A percentile compares a stretch with the other conserved stretches of the same genome.
These are phyloP conservation scores for Lycocerus yunnanus DNA, from an alignment of 2,888 invertebrate species.

Conservation along the genomic window DNA sequence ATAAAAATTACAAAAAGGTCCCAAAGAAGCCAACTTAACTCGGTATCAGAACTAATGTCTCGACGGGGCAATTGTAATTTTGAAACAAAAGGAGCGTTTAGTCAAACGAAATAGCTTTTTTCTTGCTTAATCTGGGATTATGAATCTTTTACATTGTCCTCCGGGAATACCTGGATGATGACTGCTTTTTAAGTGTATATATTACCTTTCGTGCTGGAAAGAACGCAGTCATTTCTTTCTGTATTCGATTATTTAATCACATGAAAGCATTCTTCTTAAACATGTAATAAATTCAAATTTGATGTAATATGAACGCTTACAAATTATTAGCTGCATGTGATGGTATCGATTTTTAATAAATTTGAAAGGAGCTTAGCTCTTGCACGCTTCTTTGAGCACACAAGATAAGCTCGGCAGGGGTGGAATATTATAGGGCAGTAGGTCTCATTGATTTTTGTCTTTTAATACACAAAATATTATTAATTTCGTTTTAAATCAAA, in stretches of 20 bases:
- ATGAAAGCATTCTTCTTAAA: constrained; percentile 29
- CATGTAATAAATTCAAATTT: constrained; percentile 31
- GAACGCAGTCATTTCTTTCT: constrained; percentile 22
- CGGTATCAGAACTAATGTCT: constrained; percentile 45
- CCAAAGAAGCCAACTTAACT: constrained; percentile 21
- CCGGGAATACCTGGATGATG: constrained; percentile 51
- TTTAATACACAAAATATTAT: constrained; percentile 4
- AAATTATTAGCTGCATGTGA: constrained; percentile 27
- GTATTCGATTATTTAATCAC: constrained; percentile 32
- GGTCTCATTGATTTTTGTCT: constrained; percentile 28
- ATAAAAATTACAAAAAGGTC: constrained; percentile 21
- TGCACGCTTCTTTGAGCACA: constrained; percentile 20
- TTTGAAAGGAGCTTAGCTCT: constrained; percentile 11
- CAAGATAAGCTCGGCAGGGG: constrained; percentile 16
- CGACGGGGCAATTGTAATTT: constrained; percentile 53
- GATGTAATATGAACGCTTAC: constrained; percentile 27
- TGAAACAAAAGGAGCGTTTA: constrained; percentile 53
- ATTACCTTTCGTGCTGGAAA: constrained; percentile 41
- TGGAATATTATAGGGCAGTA: constrained; percentile 27
- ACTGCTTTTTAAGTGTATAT: constrained; percentile 42
- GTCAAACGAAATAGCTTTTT: constrained; percentile 54
- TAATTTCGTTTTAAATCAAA: neutral
- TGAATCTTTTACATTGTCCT: constrained; percentile 53
- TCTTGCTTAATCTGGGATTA: constrained; percentile 54
- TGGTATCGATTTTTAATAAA: constrained; percentile 28